phyloP scores from a whole-genome alignment of 2,888 invertebrate genomes.

The Oxyteleia sp. region DNA sequence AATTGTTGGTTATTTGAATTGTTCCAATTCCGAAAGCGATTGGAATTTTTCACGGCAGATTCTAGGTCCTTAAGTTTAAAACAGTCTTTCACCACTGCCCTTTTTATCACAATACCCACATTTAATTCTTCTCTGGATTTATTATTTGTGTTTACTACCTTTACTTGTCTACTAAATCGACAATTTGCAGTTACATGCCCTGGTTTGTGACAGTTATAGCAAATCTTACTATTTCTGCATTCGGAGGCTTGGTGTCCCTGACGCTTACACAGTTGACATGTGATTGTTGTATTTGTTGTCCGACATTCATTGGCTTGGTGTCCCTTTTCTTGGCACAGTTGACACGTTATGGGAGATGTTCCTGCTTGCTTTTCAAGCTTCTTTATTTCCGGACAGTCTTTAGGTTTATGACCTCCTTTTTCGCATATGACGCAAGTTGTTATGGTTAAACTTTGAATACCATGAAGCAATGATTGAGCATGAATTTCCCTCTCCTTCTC shows the following conservation, averaged over 20 bases:
- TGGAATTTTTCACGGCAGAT: no score
- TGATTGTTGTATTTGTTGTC: background rate
- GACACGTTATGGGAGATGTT: no score
- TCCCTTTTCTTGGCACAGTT: background rate
- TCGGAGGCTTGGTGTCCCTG: background rate
- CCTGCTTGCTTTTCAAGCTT: background rate
- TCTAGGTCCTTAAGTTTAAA: no score
- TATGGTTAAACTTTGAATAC: background rate
- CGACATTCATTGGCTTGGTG: no score
- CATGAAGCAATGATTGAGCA: background rate
- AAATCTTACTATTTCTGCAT: slow-evolving; percentile 1
- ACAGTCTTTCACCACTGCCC: no score
- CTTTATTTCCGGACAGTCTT: background rate
- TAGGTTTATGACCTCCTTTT: background rate
- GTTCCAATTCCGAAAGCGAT: no score
- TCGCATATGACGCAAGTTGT: slow-evolving; percentile 1
- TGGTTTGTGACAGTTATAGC: background rate
- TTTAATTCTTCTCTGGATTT: no score
- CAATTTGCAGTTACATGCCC: no score
- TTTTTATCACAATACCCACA: no score
- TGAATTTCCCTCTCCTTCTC: slow-evolving; percentile 2
- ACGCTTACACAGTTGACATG: slow-evolving; percentile 5
- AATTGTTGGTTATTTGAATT: no score
- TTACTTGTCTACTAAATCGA: no score
- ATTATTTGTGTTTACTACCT: no score